Conservation (phyloP, 1,140 invertebrate species). For the Caerostris extrusa region DNA sequence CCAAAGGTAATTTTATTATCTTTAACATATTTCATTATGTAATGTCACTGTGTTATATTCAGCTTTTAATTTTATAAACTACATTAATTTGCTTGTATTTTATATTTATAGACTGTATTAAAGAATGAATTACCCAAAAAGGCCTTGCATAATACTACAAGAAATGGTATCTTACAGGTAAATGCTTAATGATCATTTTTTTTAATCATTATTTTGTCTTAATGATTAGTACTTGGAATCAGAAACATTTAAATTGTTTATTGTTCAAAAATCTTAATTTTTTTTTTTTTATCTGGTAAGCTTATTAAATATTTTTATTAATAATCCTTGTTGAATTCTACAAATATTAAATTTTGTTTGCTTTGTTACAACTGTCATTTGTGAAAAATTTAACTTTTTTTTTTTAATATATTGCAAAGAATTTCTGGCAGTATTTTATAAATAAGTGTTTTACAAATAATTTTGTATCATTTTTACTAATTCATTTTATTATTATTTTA, state of each 20-base stretch:
- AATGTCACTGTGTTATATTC: neutral
- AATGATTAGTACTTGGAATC: neutral
- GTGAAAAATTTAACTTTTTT: neutral
- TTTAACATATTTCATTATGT: neutral
- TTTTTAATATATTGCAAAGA: neutral
- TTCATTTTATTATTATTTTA: neutral
- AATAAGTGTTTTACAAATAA: neutral
- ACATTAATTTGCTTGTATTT: neutral
- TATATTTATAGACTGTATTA: slow-evolving; percentile 86
- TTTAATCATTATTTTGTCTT: neutral
- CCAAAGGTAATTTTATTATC: slow-evolving; percentile 44
- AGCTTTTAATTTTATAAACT: neutral
- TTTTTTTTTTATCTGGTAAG: neutral
- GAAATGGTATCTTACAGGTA: slow-evolving; percentile 57
- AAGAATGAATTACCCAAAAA: slow-evolving; percentile 83
- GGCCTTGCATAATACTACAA: slow-evolving; percentile 33
- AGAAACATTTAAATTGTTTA: neutral
- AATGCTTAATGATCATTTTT: neutral
- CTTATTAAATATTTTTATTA: neutral
- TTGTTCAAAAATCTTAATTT: no score
- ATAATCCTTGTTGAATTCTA: no score
- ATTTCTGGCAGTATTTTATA: no score
- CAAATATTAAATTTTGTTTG: neutral
- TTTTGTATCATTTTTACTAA: neutral
- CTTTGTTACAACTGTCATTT: neutral